A percentile compares a stretch with the other conserved stretches of the same genome.
Conservation (phyloP, 2,888 invertebrate species). For the Lottia gigantea region DNA sequence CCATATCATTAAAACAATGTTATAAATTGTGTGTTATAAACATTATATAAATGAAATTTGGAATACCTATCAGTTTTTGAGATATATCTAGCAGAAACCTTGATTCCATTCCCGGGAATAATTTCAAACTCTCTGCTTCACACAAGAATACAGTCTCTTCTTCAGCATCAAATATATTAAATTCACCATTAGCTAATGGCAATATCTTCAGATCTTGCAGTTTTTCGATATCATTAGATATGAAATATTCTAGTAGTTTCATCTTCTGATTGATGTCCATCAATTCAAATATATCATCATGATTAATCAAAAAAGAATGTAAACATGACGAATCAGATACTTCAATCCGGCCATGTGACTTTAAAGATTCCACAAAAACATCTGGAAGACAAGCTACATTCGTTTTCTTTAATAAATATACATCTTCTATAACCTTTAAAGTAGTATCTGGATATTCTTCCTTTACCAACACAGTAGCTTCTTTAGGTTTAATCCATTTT, state of each 20-base stretch:
- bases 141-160: constrained; percentile 11
- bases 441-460: not conserved
- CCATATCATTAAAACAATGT: no score
- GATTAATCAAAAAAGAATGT: not conserved
- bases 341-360: not conserved
- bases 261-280: not conserved
- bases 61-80: not conserved
- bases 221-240: not conserved
- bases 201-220: constrained; percentile 8
- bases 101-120: constrained; percentile 19
- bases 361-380: not conserved
- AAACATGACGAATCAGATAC: not conserved
- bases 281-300: not conserved
- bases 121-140: not conserved
- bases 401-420: not conserved
- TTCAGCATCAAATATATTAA: not conserved
- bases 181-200: constrained; percentile 20
- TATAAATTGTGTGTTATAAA: no score
- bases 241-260: constrained; percentile 12
- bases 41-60: not conserved
- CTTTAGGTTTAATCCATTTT: constrained; percentile 10
- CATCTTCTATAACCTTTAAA: not conserved
- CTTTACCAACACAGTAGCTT: not conserved
- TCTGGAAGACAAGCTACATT: constrained; percentile 10
- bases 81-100: not conserved